Evolutionary conservation across 2,113 vertebrate genomes (phyloP).

Genomic region (Coryphaenoides rupestris): DNA sequence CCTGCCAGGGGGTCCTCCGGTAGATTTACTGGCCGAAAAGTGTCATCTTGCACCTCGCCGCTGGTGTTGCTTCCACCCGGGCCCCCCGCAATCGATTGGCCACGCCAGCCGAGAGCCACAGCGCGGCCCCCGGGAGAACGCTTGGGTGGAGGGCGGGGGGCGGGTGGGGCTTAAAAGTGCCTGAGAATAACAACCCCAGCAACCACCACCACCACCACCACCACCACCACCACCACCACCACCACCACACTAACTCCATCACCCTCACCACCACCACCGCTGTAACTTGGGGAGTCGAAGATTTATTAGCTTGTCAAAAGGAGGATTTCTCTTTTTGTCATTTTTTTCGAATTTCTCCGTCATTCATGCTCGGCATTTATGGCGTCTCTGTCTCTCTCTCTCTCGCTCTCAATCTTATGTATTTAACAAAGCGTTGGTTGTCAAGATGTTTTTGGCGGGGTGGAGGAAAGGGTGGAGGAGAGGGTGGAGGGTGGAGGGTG

Average conservation of each 20-base stretch:
- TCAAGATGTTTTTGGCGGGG: too few species aligned
- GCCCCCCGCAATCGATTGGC: slow-evolving; percentile 79
- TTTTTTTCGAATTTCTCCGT: neutral
- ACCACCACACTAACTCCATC: too few species aligned
- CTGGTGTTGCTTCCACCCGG: slow-evolving; percentile 77
- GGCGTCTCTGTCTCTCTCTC: neutral
- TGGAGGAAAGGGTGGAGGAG: too few species aligned
- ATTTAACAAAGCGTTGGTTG: too few species aligned
- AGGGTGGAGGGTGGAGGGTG: too few species aligned
- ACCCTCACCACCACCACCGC: neutral
- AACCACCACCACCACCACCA: neutral
- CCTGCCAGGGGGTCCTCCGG: slow-evolving; percentile 75
- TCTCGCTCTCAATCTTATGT: too few species aligned
- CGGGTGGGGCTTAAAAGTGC: slow-evolving; percentile 44
- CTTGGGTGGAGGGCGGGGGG: slow-evolving; percentile 48
- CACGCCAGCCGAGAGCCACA: slow-evolving; percentile 66
- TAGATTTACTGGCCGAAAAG: slow-evolving; percentile 79
- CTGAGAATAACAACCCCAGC: slow-evolving; percentile 67
- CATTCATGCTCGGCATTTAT: neutral
- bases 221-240: too few species aligned
- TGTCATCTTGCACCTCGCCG: slow-evolving; percentile 76
- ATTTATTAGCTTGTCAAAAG: slow-evolving; percentile 56
- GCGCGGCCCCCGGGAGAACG: slow-evolving; percentile 41
- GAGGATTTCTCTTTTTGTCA: neutral
- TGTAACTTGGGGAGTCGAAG: slow-evolving; percentile 53